A percentile compares a stretch with the other conserved stretches of the same genome.
Conservation (phyloP, 2,113 vertebrate species). For the Tetrax tetrax region DNA sequence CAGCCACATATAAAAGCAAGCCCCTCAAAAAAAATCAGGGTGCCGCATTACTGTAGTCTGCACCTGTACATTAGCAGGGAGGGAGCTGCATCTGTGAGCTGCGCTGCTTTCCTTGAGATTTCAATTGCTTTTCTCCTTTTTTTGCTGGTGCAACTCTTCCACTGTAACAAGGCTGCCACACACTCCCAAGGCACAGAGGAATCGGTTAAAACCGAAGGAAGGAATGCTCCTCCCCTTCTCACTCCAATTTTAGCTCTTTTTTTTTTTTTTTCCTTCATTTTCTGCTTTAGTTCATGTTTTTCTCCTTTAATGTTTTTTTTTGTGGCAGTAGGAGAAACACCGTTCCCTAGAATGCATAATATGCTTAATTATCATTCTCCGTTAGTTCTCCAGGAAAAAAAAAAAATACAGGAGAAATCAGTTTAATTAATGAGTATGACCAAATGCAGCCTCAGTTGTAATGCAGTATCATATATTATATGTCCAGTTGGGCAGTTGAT, state of each 20-base stretch:
- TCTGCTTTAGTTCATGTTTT: slow-evolving; percentile 32
- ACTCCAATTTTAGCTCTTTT: not conserved
- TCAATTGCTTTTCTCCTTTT: not conserved
- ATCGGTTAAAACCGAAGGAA: not conserved
- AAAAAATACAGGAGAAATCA: slow-evolving; percentile 53
- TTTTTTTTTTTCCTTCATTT: not conserved
- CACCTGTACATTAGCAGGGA: not conserved
- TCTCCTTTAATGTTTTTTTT: slow-evolving; percentile 25
- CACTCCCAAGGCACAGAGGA: not conserved
- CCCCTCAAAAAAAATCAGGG: not conserved
- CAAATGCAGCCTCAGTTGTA: slow-evolving; percentile 53
- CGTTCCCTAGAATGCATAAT: slow-evolving; percentile 46
- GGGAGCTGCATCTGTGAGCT: not conserved
- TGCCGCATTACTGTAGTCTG: not conserved
- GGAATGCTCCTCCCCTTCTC: not conserved
- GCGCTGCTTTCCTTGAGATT: not conserved
- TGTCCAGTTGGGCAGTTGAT: slow-evolving; percentile 62
- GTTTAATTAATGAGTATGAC: slow-evolving; percentile 65
- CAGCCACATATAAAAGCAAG: not conserved
- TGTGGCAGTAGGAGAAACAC: slow-evolving; percentile 47
- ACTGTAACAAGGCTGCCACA: not conserved
- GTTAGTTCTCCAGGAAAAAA: slow-evolving; percentile 56
- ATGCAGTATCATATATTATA: slow-evolving; percentile 61
- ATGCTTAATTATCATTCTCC: slow-evolving; percentile 55
- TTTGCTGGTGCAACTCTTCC: not conserved